Evolutionary conservation across 35 echinoderm and acorn worm genomes (phyloP).

Genomic region (Strongylocentrotus purpuratus): DNA sequence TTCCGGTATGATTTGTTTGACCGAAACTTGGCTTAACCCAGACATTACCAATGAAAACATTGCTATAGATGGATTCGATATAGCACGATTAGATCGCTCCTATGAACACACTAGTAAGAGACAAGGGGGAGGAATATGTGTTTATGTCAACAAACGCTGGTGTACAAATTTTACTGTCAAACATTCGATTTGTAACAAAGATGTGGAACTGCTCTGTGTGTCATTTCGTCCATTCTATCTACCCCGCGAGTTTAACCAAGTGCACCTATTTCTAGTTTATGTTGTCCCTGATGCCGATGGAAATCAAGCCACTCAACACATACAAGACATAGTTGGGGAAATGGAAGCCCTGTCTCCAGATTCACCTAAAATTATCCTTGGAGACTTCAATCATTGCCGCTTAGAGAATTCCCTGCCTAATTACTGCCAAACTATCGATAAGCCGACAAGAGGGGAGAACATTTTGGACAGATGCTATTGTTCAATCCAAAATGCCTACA

Average conservation of each 20-base stretch:
- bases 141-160: no score
- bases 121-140: no score
- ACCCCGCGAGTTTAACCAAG: slow-evolving; percentile 51
- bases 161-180: no score
- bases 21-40: not conserved
- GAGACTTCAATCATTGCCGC: slow-evolving; percentile 56
- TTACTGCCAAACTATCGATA: not conserved
- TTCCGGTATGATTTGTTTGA: no score
- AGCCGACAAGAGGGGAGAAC: not conserved
- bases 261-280: slow-evolving; percentile 49
- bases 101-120: no score
- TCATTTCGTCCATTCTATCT: slow-evolving; percentile 53
- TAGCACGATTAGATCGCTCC: no score
- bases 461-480: no score
- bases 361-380: slow-evolving; percentile 53
- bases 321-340: slow-evolving; percentile 16
- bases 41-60: not conserved
- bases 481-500: no score
- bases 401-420: not conserved
- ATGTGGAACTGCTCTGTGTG: slow-evolving; percentile 53
- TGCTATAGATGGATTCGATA: no score
- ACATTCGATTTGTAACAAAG: not conserved
- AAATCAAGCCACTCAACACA: not conserved
- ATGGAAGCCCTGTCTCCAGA: slow-evolving; percentile 41
- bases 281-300: slow-evolving; percentile 9